phyloP scores from a whole-genome alignment of 2,797 vertebrate species.

The Borostomias antarcticus region DNA sequence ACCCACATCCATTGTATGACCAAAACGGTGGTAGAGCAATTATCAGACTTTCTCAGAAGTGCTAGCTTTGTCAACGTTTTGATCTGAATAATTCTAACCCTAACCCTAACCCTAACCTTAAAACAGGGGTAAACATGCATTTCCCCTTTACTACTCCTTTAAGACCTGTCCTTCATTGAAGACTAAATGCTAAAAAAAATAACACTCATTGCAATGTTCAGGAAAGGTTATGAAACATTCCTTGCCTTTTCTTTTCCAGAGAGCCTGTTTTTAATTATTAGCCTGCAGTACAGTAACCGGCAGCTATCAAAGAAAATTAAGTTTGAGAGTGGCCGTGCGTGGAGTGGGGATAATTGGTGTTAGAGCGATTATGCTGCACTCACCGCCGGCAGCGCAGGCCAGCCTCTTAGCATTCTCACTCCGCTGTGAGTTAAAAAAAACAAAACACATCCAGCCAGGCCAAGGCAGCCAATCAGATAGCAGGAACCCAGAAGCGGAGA shows the following conservation, averaged over 20 bases:
- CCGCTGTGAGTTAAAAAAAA: constrained; percentile 12
- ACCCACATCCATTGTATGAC: no score
- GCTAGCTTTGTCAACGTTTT: no score
- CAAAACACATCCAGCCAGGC: constrained; percentile 12
- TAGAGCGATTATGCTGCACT: constrained; percentile 62
- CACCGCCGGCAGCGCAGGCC: constrained; percentile 45
- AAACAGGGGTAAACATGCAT: no score
- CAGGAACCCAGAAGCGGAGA: not conserved
- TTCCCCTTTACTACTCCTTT: not conserved
- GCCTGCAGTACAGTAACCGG: constrained; percentile 15
- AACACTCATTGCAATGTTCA: constrained; percentile 21
- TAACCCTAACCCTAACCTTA: no score
- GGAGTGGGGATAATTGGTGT: constrained; percentile 59
- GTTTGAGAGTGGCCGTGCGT: constrained; percentile 56
- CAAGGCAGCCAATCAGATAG: constrained; percentile 16
- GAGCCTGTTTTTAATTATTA: constrained; percentile 29
- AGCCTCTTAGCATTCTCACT: constrained; percentile 47
- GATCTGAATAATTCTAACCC: no score
- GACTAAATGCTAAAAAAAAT: constrained; percentile 17
- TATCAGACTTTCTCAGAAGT: no score
- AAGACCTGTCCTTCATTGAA: not conserved
- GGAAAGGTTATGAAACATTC: constrained; percentile 22
- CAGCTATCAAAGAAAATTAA: constrained; percentile 63
- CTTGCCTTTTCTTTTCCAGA: constrained; percentile 32
- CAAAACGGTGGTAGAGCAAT: no score